Conservation (phyloP, 2,797 vertebrate genomes). For the Botia almorhae region DNA sequence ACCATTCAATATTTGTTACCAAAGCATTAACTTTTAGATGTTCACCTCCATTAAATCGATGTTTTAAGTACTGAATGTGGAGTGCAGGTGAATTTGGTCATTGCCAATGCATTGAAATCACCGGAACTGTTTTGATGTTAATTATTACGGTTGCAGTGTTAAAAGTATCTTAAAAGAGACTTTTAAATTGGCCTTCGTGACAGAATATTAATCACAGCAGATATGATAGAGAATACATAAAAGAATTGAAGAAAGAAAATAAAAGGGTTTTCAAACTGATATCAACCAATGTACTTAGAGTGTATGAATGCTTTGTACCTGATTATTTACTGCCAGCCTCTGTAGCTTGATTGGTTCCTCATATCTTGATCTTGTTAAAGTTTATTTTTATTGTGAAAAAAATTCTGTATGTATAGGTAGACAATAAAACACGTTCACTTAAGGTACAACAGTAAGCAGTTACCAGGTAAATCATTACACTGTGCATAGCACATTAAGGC, state of each 20-base stretch:
- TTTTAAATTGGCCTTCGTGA: slow-evolving; percentile 7
- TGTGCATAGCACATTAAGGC: slow-evolving; percentile 11
- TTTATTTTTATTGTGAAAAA: not conserved
- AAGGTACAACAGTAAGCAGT: not conserved
- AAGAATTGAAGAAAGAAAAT: not conserved
- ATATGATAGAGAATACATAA: not conserved
- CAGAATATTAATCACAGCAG: not conserved
- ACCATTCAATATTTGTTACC: slow-evolving; percentile 39
- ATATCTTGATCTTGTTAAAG: slow-evolving; percentile 2
- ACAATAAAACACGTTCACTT: slow-evolving; percentile 14
- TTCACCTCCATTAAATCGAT: slow-evolving; percentile 41
- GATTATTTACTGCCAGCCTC: not conserved
- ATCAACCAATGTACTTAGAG: not conserved
- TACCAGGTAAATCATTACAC: slow-evolving; percentile 9
- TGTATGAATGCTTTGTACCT: not conserved
- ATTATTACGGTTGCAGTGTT: slow-evolving; percentile 24
- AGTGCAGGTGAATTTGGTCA: slow-evolving; percentile 36
- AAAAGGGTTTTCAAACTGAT: not conserved
- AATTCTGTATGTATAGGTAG: not conserved
- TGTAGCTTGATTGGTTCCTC: not conserved
- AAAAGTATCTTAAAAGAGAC: not conserved
- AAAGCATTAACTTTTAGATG: slow-evolving; percentile 39
- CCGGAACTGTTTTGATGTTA: slow-evolving; percentile 31
- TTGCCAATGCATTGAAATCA: slow-evolving; percentile 38
- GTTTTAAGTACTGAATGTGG: slow-evolving; percentile 7